These are phyloP conservation scores for Zonitis immaculata DNA, from an alignment of 2,888 invertebrate species.

Conservation along the genomic window DNA sequence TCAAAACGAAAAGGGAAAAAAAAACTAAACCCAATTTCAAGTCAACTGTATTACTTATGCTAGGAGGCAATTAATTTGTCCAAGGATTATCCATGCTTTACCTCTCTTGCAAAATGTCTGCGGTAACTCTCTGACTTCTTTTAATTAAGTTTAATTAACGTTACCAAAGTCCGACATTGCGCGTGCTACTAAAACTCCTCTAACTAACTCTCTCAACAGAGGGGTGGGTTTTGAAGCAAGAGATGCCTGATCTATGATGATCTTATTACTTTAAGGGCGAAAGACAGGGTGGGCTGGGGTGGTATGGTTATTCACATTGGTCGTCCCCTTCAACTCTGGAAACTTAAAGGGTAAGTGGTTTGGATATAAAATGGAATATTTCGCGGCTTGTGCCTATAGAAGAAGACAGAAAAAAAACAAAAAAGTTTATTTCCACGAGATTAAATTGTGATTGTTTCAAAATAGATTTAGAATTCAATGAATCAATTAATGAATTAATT, in stretches of 20 bases:
- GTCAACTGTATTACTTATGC: constrained; percentile 45
- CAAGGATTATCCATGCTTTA: constrained; percentile 49
- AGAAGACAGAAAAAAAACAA: constrained; percentile 35
- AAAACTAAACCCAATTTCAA: not conserved
- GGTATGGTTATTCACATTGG: too few species aligned
- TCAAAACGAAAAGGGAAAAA: not conserved
- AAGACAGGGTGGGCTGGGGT: too few species aligned
- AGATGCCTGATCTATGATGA: constrained; percentile 45
- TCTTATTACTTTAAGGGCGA: constrained; percentile 35
- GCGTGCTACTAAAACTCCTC: too few species aligned
- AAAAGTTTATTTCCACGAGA: constrained; percentile 39
- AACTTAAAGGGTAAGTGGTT: constrained; percentile 32
- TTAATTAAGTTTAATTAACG: constrained; percentile 54
- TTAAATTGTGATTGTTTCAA: constrained; percentile 42
- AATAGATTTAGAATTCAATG: too few species aligned
- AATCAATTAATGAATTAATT: too few species aligned
- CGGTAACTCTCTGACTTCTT: constrained; percentile 46
- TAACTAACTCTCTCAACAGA: too few species aligned
- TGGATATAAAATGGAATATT: constrained; percentile 39
- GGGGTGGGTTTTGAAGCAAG: too few species aligned
- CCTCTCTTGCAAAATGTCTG: constrained; percentile 35
- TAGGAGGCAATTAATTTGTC: constrained; percentile 51
- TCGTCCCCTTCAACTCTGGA: not conserved
- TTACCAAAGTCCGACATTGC: constrained; percentile 50
- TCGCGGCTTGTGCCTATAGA: constrained; percentile 27